Base-by-base conservation (phyloP, 1,140 invertebrate genomes). In the Ctenoplectra terminalis region DNA sequence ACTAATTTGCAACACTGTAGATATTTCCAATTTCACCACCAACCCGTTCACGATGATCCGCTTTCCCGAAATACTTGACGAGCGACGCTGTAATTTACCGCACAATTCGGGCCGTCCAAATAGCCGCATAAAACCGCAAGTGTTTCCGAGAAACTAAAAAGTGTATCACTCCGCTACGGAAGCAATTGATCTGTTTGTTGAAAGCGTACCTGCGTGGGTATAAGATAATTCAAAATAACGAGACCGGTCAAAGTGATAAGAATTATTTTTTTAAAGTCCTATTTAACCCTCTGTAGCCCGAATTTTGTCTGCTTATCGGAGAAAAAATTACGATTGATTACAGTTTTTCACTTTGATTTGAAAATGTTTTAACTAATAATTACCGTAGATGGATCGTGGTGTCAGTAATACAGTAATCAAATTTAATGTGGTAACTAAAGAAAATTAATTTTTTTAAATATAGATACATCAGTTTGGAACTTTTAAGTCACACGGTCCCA, bases 91-190 rank as follows among this genome's bases (percentile, higher is more conserved):
- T 40, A 72, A 72, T 79, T 79, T 79, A 63, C 26, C 31, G 46
- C 26, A 43, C 46, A 52, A 79, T 72, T 72, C 43, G 66, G n/a
- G 8, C 40, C 40, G 40, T 26, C 20, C 40, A 43, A 77, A 77
- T 58, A 9, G 67, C 54, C 58, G 6, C 67, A 48, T 79, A 79
- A 79, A 79, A 72, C 46, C 43, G 58, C 66, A n/a, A 70, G 43
- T 29, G 76, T 72, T 72, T 79, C 69, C 23, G 26, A 29, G 77
- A 72, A 79, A 20, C 56, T 60, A 37, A 79, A 79, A 72, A 61
- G 56, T 60, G 29, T 72, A 72, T 72, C 77, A n/a, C 40, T 72
- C 46, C 34, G 4, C 31, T 15, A 29, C 69, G 31, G 17, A 50
- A 52, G 29, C 29, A 26, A 2, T 29, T 8, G 66, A 50, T 50